Conservation (phyloP, 1,140 invertebrate genomes). For the Sycophaga agraensis region DNA sequence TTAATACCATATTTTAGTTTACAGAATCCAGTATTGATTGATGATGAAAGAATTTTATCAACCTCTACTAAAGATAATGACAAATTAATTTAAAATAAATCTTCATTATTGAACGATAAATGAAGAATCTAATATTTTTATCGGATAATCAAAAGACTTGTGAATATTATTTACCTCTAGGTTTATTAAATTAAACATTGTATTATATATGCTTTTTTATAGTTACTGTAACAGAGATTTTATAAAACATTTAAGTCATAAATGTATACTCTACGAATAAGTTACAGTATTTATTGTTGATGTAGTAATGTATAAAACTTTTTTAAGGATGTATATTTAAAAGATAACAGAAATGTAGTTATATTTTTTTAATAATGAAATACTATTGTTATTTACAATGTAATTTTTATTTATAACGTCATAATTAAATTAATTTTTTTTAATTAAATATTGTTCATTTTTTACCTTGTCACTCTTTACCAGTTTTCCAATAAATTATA, state of each 20-base stretch:
- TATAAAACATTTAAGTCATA: background rate
- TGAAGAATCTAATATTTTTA: too few species aligned
- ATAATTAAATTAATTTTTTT: too few species aligned
- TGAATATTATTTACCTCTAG: background rate
- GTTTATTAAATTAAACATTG: constrained; percentile 4
- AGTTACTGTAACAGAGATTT: background rate
- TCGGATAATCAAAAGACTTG: too few species aligned
- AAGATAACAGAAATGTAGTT: background rate
- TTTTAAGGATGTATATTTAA: background rate
- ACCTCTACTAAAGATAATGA: constrained; percentile 31
- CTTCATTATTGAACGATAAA: too few species aligned
- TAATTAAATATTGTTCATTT: background rate
- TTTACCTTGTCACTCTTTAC: too few species aligned
- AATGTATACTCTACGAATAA: constrained; percentile 1
- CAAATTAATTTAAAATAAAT: constrained; percentile 27
- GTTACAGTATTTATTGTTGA: constrained; percentile 21
- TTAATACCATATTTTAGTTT: background rate
- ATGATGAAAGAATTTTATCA: constrained; percentile 24
- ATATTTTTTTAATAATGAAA: background rate
- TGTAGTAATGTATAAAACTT: constrained; percentile 11
- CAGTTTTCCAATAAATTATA: too few species aligned
- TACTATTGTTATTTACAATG: background rate
- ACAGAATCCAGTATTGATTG: background rate
- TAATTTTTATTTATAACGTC: too few species aligned
- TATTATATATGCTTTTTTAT: constrained; percentile 6